These are phyloP conservation scores for Parasteatoda tepidariorum DNA, from an alignment of 1,140 invertebrate genomes.

Conservation along the genomic window DNA sequence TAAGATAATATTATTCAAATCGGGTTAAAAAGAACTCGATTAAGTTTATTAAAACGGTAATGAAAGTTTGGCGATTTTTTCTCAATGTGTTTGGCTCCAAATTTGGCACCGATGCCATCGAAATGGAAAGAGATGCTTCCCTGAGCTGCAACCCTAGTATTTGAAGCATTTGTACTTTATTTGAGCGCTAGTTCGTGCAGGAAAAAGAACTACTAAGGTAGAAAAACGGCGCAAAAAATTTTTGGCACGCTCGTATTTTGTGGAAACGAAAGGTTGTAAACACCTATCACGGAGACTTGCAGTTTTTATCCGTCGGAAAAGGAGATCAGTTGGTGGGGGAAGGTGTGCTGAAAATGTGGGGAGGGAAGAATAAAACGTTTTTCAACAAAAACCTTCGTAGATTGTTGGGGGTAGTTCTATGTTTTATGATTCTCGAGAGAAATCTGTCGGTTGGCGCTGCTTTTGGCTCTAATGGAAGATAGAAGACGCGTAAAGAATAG, in stretches of 20 bases:
- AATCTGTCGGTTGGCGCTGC: conserved; percentile 22
- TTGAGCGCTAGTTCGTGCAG: conserved; percentile 39
- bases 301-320: conserved; percentile 1
- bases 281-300: conserved; percentile 40
- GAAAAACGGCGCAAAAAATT: conserved; percentile 18
- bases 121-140: not conserved
- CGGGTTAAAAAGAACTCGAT: no score
- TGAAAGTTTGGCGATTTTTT: no score
- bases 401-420: conserved; percentile 36
- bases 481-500: no score
- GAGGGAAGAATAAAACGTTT: conserved; percentile 18
- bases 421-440: conserved; percentile 54
- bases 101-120: not conserved
- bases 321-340: not conserved
- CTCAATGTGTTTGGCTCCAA: not conserved
- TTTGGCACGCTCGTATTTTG: conserved; percentile 54
- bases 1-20: no score
- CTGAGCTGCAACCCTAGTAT: not conserved
- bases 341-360: not conserved
- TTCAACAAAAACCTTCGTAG: conserved; percentile 35
- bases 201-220: conserved; percentile 26
- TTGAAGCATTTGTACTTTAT: conserved; percentile 55
- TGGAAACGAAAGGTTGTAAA: conserved; percentile 47
- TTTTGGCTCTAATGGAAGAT: conserved; percentile 46
- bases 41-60: no score